Percentiles rank a stretch among this genome's conserved stretches.
Conservation (phyloP, 1,140 invertebrate species). For the Drosophila pandora region DNA sequence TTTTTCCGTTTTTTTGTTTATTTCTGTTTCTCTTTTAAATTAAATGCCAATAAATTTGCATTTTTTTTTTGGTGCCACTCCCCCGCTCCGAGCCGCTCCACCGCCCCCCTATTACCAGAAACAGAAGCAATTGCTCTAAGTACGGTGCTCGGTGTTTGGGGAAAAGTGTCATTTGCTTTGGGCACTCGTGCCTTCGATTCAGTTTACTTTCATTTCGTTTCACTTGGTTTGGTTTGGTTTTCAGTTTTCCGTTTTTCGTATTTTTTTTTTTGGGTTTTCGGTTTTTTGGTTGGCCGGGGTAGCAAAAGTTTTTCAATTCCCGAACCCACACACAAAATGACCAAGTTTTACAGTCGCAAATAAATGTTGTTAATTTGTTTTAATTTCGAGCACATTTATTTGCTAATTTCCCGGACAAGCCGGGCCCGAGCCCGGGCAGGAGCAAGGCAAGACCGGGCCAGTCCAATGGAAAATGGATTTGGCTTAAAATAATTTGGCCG, state of each 20-base stretch:
- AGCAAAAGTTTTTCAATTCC: conserved; percentile 72
- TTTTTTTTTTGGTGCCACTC: conserved; percentile 40
- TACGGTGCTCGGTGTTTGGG: conserved; percentile 13
- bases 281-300: conserved; percentile 10
- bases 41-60: conserved; percentile 81
- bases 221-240: conserved; percentile 18
- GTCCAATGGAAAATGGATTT: conserved; percentile 41
- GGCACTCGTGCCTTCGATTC: conserved; percentile 63
- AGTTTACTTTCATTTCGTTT: conserved; percentile 51
- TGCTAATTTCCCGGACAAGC: conserved; percentile 54
- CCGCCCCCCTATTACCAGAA: background rate
- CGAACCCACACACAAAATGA: conserved; percentile 55
- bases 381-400: conserved; percentile 68
- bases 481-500: conserved; percentile 29
- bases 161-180: conserved; percentile 69
- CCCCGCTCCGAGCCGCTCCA: background rate
- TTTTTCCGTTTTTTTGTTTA: conserved; percentile 15
- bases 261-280: no score
- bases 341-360: conserved; percentile 73
- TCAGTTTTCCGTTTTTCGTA: background rate
- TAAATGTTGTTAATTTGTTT: conserved; percentile 81
- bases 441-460: background rate
- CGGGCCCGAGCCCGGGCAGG: background rate
- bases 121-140: conserved; percentile 42
- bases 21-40: conserved; percentile 69